Evolutionary conservation across 1,140 invertebrate species (phyloP), one percentile per base, ranked within the genome.

Genomic region (Sarcophaga peregrina): DNA sequence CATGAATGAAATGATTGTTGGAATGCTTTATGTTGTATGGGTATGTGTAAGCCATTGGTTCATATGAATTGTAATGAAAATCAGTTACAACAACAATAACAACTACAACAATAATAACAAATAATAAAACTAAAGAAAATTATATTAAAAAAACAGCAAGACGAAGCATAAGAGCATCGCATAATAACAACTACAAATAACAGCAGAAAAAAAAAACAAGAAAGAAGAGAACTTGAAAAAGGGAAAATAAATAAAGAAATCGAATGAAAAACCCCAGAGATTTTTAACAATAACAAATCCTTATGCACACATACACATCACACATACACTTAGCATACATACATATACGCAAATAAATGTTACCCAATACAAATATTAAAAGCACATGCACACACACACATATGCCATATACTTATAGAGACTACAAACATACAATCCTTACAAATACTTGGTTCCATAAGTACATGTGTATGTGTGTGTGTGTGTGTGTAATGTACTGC

Each of bases 211-310:
- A 78, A 50, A 50, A 46, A 76, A 78, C n/a, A 50, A 78, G 50
- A 68, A 68, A 17, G 62, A 20, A 20, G 25, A 37, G 25, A 37
- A 4, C 25, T 37, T 37, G 25, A 52, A 78, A 68, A 20, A 25
- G 20, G n/a, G 7, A 68, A 78, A 78, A 78, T 50, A 78, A 50
- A 50, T 50, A 78, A 78, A 50, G 48, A 78, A 78, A 78, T 78
- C 75, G 75, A 78, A 78, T 78, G 75, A 78, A 78, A 78, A 78
- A 50, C 75, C 75, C 75, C 75, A 78, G 75, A 78, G 75, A 78
- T 78, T 78, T 37, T 78, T 46, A 17, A 72, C 62, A 72, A 72
- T 20, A 17, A 72, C 62, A 72, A 72, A 72, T 20, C 37, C 75
- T 78, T 25, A 13, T 20, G 20, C n/a, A 50, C 46, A 50, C 15